These are phyloP conservation scores for Cephonodes hylas DNA, from an alignment of 2,888 invertebrate species.

Conservation along the genomic window DNA sequence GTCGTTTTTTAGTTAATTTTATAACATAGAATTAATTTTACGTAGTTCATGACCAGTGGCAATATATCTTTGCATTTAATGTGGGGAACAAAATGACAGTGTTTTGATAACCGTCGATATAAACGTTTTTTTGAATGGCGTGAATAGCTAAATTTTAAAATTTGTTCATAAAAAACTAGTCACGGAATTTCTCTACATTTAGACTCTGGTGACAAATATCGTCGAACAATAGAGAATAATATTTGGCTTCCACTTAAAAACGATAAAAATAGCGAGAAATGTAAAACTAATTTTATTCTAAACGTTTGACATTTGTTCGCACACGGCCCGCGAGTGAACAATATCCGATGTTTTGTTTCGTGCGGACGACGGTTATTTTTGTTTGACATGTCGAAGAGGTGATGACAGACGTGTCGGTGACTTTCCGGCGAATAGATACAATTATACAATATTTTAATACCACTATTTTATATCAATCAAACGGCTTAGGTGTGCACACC, in stretches of 20 bases:
- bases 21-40: background rate
- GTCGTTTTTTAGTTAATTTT: background rate
- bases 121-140: too few species aligned
- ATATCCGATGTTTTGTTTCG: slow-evolving; percentile 60
- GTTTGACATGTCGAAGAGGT: slow-evolving; percentile 46
- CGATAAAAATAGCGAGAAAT: slow-evolving; percentile 28
- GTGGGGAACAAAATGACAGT: background rate
- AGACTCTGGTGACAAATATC: background rate
- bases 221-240: background rate
- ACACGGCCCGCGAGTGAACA: slow-evolving; percentile 49
- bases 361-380: slow-evolving; percentile 50
- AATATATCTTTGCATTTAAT: background rate
- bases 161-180: background rate
- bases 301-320: slow-evolving; percentile 56
- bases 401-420: slow-evolving; percentile 58
- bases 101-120: too few species aligned
- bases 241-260: background rate
- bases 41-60: background rate
- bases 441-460: slow-evolving; percentile 13
- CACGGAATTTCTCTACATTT: too few species aligned
- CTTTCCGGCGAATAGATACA: slow-evolving; percentile 40
- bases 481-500: background rate
- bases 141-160: background rate
- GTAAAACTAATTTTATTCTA: slow-evolving; percentile 45
- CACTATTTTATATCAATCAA: background rate